Conservation (phyloP, 2,888 invertebrate genomes). For the Eristalinus aeneus region DNA sequence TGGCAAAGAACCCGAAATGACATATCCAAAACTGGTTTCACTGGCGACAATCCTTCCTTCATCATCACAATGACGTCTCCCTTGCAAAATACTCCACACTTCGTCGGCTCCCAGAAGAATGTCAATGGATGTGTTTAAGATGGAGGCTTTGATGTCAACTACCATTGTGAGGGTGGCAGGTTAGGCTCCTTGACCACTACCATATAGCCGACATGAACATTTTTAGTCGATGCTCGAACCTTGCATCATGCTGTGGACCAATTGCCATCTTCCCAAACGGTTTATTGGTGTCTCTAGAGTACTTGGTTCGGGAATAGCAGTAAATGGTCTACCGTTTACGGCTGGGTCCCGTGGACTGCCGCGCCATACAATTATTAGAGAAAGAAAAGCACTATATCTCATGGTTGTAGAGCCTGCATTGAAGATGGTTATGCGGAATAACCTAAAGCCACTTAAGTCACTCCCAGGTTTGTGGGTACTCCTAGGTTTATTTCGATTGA, state of each 20-base stretch:
- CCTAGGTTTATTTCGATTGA: too few species aligned
- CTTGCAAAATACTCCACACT: not conserved
- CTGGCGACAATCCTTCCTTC: not conserved
- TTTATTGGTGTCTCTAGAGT: not conserved
- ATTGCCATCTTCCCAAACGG: conserved; percentile 8
- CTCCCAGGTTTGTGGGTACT: too few species aligned
- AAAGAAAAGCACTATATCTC: too few species aligned
- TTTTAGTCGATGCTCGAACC: not conserved
- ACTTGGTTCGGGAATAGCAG: not conserved
- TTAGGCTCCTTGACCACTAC: conserved; percentile 36
- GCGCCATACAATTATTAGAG: too few species aligned
- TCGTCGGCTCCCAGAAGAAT: not conserved
- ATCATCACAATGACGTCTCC: not conserved
- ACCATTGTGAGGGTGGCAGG: conserved; percentile 45
- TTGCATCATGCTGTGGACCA: conserved; percentile 8
- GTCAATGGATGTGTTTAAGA: not conserved
- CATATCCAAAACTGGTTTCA: not conserved
- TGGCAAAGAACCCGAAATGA: not conserved
- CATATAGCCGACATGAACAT: conserved; percentile 10
- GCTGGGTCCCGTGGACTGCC: too few species aligned
- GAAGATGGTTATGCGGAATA: too few species aligned
- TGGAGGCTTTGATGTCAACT: not conserved
- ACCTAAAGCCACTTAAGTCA: too few species aligned
- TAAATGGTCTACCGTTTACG: not conserved
- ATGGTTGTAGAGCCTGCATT: too few species aligned